These are phyloP conservation scores for Synanceia verrucosa DNA, from an alignment of 2,797 vertebrate genomes.

Conservation along the genomic window DNA sequence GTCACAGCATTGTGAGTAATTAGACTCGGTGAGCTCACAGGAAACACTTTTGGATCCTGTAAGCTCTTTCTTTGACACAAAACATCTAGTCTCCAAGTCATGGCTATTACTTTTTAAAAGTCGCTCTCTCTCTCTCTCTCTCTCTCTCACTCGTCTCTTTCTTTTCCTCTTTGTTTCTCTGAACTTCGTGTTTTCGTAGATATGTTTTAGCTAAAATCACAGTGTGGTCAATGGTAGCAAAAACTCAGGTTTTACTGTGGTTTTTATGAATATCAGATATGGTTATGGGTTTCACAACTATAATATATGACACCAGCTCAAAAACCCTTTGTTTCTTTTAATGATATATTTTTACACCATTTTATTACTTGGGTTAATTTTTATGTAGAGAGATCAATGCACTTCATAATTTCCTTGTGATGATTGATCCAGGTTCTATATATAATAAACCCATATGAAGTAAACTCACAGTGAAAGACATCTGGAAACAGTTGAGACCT, in stretches of 20 bases:
- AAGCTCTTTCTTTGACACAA: constrained; percentile 62
- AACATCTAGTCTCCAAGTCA: constrained; percentile 61
- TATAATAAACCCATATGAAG: not conserved
- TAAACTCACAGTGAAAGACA: not conserved
- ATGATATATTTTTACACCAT: not conserved
- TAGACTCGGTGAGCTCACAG: constrained; percentile 71
- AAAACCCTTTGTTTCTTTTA: not conserved
- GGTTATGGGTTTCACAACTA: not conserved
- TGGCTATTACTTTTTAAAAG: constrained; percentile 58
- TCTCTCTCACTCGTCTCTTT: not conserved
- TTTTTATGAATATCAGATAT: not conserved
- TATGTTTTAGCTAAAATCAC: constrained; percentile 27
- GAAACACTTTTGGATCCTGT: constrained; percentile 65
- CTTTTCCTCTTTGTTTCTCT: not conserved
- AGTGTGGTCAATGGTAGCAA: constrained; percentile 11
- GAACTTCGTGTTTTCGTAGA: constrained; percentile 16
- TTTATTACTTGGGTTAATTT: not conserved
- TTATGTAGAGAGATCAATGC: not conserved
- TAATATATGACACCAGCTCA: not conserved
- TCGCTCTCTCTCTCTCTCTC: constrained; percentile 18
- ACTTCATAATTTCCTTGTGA: not conserved
- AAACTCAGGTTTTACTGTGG: not conserved
- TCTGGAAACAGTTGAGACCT: constrained; percentile 21
- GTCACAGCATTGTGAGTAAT: constrained; percentile 74
- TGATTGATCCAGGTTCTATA: not conserved